Evolutionary conservation across 1,140 invertebrate genomes (phyloP).

Genomic region (Batillaria attramentaria): DNA sequence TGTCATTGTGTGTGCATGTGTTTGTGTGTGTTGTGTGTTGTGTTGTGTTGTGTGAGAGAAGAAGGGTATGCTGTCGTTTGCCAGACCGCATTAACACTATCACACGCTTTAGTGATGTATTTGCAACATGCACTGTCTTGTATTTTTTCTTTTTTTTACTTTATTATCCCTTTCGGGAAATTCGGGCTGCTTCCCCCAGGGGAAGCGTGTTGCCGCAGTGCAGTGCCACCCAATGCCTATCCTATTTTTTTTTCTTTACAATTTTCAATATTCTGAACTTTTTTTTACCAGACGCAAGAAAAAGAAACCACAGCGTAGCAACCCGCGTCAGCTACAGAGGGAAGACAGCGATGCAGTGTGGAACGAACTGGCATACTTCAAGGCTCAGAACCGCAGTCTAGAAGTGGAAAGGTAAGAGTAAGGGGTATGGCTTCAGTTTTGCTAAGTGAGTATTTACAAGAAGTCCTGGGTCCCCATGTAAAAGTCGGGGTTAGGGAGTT

Average conservation of each 20-base stretch:
- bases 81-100: neutral
- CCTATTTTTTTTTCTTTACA: no score
- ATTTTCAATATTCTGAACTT: neutral
- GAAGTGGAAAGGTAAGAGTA: constrained; percentile 64
- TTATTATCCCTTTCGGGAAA: no score
- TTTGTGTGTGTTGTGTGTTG: constrained; percentile 7
- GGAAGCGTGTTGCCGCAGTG: no score
- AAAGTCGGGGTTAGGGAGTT: no score
- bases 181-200: no score
- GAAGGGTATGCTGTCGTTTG: neutral
- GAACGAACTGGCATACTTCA: constrained; percentile 69
- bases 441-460: no score
- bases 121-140: neutral
- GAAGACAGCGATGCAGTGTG: constrained; percentile 68
- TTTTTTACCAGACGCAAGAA: constrained; percentile 42
- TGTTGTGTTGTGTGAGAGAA: no score
- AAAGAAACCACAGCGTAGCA: constrained; percentile 59
- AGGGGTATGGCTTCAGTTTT: no score
- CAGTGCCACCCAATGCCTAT: no score
- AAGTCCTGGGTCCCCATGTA: no score
- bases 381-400: constrained; percentile 66
- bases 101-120: no score
- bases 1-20: constrained; percentile 13
- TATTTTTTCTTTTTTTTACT: no score
- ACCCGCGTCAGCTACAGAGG: constrained; percentile 61